Evolutionary conservation across 1,140 invertebrate genomes (phyloP).

Genomic region (Penaeus japonicus): DNA sequence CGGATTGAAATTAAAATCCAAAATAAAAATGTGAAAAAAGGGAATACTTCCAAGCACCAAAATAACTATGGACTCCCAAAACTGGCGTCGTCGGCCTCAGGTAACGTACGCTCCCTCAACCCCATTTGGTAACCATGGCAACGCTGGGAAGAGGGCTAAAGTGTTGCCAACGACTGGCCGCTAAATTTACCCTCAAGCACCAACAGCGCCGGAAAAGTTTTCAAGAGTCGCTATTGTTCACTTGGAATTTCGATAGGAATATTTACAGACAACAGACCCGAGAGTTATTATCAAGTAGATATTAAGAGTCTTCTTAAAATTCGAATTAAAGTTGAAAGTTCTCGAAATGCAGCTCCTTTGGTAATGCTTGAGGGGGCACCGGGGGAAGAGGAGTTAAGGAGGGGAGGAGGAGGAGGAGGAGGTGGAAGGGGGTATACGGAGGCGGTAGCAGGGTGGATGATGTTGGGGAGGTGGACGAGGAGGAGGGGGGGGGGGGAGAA

Average conservation of each 20-base stretch:
- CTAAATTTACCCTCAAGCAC: too few species aligned
- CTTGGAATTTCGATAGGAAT: too few species aligned
- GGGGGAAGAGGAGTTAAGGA: not conserved
- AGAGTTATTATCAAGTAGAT: too few species aligned
- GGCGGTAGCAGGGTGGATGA: not conserved
- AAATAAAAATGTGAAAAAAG: not conserved
- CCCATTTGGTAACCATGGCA: conserved; percentile 37
- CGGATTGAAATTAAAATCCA: not conserved
- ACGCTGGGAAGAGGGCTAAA: conserved; percentile 3
- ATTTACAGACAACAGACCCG: too few species aligned
- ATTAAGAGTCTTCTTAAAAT: too few species aligned
- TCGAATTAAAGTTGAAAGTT: not conserved
- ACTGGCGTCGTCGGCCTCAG: conserved; percentile 38
- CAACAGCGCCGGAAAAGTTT: too few species aligned
- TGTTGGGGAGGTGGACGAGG: not conserved
- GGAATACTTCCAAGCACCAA: not conserved
- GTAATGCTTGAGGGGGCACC: not conserved
- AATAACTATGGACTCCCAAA: conserved; percentile 24
- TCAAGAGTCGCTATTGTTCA: too few species aligned
- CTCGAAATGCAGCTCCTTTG: not conserved
- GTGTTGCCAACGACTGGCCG: not conserved
- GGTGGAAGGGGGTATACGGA: not conserved
- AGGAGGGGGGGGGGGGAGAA: not conserved
- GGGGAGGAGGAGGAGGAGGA: not conserved
- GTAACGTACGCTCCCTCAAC: conserved; percentile 39